Evolutionary conservation across 1,140 invertebrate species (phyloP).

Genomic region (Bombus confusus): DNA sequence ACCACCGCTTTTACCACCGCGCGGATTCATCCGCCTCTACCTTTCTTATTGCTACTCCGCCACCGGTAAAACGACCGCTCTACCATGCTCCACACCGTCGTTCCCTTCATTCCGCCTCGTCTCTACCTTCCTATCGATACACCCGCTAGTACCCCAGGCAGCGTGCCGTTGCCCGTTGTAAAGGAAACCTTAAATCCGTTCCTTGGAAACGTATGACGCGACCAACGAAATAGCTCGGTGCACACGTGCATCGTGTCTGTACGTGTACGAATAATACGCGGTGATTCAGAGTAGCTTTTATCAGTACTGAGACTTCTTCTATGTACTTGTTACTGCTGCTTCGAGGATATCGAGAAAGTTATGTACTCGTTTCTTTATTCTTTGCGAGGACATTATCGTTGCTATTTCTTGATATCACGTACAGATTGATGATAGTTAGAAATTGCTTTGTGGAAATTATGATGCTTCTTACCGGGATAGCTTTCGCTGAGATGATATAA

Average conservation of each 20-base stretch:
- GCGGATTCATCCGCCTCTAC: conserved; percentile 25
- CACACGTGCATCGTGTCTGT: too few species aligned
- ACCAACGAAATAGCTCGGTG: conserved; percentile 9
- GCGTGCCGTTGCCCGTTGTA: background rate
- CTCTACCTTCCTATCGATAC: conserved; percentile 23
- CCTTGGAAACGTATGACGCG: conserved; percentile 27
- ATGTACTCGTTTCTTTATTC: background rate
- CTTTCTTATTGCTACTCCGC: conserved; percentile 31
- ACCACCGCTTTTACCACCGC: conserved; percentile 59
- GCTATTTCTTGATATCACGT: background rate
- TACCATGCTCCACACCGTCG: background rate
- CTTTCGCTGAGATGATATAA: too few species aligned
- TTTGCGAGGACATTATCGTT: conserved; percentile 14
- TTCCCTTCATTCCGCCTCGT: conserved; percentile 30
- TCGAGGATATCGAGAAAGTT: conserved; percentile 10
- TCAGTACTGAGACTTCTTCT: background rate
- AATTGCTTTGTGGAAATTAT: too few species aligned
- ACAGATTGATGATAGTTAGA: background rate
- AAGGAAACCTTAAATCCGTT: conserved; percentile 44
- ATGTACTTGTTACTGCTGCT: background rate
- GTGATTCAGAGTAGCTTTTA: background rate
- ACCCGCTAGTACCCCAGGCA: background rate
- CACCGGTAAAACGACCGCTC: conserved; percentile 23
- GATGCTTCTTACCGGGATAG: too few species aligned
- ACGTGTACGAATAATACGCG: conserved; percentile 27